These are phyloP conservation scores for Drosophila nasuta DNA, from an alignment of 1,140 invertebrate genomes.

Conservation along the genomic window DNA sequence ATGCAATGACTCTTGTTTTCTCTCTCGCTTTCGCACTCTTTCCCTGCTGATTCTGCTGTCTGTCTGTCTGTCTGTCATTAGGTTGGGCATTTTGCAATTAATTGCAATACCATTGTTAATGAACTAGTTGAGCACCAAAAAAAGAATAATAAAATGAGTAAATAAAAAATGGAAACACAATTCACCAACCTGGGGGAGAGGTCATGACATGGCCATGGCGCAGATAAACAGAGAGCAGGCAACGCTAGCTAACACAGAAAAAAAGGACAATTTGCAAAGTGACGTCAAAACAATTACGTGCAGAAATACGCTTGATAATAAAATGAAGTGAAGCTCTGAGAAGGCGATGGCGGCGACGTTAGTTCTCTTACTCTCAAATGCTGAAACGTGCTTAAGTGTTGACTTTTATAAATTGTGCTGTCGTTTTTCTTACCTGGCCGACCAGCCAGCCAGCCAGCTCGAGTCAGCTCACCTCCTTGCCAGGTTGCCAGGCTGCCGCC, in stretches of 20 bases:
- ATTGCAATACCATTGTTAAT: conserved; percentile 66
- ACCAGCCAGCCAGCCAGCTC: not conserved
- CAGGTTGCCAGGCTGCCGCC: not conserved
- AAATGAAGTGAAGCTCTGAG: conserved; percentile 67
- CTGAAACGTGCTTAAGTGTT: conserved; percentile 78
- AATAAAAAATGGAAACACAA: conserved; percentile 18
- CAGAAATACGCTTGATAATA: conserved; percentile 80
- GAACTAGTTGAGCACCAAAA: conserved; percentile 50
- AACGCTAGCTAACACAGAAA: not conserved
- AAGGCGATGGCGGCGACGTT: conserved; percentile 1
- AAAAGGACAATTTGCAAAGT: conserved; percentile 78
- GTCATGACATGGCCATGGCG: conserved; percentile 36
- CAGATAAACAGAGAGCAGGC: conserved; percentile 5
- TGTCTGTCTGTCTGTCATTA: conserved; percentile 36
- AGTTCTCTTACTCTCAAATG: conserved; percentile 48
- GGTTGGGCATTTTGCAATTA: conserved; percentile 53
- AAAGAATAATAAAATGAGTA: conserved; percentile 32
- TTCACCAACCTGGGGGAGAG: conserved; percentile 10
- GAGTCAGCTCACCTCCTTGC: conserved; percentile 11
- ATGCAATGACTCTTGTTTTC: conserved; percentile 1
- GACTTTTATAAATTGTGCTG: conserved; percentile 82
- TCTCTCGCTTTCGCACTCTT: not conserved
- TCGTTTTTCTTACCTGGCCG: conserved; percentile 57
- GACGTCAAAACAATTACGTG: conserved; percentile 83
- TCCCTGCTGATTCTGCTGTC: not conserved